Evolutionary conservation across 1,140 invertebrate species (phyloP).

Genomic region (Zaprionus taronus): DNA sequence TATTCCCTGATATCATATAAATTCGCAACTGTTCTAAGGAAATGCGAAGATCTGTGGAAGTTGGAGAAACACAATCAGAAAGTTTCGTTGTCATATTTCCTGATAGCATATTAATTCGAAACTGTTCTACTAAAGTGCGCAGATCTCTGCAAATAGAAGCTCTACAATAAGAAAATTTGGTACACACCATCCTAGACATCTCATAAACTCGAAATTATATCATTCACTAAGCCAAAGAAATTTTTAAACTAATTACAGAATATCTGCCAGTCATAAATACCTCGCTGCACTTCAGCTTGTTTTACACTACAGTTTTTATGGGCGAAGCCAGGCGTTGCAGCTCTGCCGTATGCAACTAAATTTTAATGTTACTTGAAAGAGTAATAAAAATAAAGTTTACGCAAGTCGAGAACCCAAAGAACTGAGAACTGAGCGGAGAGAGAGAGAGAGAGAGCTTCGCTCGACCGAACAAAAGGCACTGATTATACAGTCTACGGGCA

Average conservation of each 20-base stretch:
- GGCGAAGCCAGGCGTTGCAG: constrained; percentile 22
- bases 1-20: neutral
- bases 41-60: neutral
- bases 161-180: no score
- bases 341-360: constrained; percentile 70
- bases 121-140: neutral
- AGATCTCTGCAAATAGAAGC: no score
- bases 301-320: constrained; percentile 50
- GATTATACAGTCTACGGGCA: constrained; percentile 57
- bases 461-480: constrained; percentile 52
- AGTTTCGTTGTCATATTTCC: neutral
- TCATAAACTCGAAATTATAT: no score
- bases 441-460: neutral
- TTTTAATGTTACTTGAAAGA: constrained; percentile 83
- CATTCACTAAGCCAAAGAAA: neutral
- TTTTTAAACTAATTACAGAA: neutral
- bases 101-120: neutral
- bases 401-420: constrained; percentile 65
- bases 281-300: neutral
- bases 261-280: neutral
- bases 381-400: constrained; percentile 81
- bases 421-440: neutral
- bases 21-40: neutral
- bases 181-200: no score
- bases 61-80: neutral